Evolutionary conservation across 2,888 invertebrate genomes (phyloP).

Genomic region (Proisotoma minuta): DNA sequence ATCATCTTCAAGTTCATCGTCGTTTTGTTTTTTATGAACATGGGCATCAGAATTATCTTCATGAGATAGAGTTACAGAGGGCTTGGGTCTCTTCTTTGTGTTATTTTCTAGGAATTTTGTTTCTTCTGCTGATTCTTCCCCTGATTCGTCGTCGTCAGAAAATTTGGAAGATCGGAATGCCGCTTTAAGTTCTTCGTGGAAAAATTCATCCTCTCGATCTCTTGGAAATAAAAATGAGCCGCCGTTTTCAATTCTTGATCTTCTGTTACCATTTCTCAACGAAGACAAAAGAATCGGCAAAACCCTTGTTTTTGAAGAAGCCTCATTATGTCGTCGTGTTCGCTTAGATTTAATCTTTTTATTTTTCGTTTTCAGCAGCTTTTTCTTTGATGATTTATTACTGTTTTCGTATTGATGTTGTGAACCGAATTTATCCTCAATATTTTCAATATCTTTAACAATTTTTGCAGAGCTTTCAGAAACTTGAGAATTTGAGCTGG

Average conservation of each 20-base stretch:
- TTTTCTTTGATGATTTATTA: not conserved
- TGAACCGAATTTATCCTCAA: conserved; percentile 15
- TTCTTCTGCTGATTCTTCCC: not conserved
- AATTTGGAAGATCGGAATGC: not conserved
- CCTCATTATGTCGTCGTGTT: not conserved
- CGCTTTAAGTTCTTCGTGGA: not conserved
- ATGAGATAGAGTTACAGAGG: not conserved
- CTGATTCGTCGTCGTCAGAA: not conserved
- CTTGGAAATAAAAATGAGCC: not conserved
- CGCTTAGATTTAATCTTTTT: not conserved
- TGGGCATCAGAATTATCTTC: not conserved
- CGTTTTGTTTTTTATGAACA: not conserved
- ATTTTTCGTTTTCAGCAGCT: not conserved
- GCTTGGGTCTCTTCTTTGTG: not conserved
- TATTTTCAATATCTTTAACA: conserved; percentile 22
- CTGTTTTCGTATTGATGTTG: not conserved
- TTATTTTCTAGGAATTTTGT: not conserved
- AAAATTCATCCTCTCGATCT: not conserved
- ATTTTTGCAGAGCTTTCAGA: conserved; percentile 21
- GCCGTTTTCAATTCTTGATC: not conserved
- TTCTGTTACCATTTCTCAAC: not conserved
- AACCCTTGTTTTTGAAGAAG: not conserved
- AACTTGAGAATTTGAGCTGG: not conserved
- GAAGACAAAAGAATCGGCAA: not conserved
- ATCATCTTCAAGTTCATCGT: conserved; percentile 19